Evolutionary conservation across 2,797 vertebrate genomes (phyloP), one percentile per base, ranked within the genome.

Genomic region (Yasuhikotakia modesta): DNA sequence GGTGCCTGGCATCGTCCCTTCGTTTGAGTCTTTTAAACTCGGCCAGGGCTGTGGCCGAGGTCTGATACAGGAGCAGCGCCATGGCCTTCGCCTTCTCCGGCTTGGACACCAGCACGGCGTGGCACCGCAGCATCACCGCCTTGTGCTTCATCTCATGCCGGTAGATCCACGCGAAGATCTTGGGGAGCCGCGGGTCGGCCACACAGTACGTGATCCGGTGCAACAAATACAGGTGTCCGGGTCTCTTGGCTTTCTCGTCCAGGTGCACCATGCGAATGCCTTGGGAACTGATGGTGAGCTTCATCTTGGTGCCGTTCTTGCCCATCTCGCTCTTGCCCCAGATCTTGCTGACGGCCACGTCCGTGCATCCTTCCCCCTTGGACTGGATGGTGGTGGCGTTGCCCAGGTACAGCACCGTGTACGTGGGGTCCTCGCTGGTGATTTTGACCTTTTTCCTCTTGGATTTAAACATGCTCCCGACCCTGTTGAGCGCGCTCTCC

Each of bases 101-200:
- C 87, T 95, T 96, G 87, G 96, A 97, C 81, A 97, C 95, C 48
- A 98, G 92, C 87, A 98, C 97, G 0, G 97, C 96, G 84, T 99
- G 97, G 88, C 97, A 99, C 83, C 97, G 93, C 87, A 99, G 91
- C 96, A 96, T 97, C 81, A 99, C 97, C 14, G 97, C 97, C 87
- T 99, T 99, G 91, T 99, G 97, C 86, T 96, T 97, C 92, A 98
- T 95, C 87, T 99, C 97, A 86, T 99, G 97, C 76, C 97, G 89
- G 90, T 99, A 99, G 82, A 99, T 93, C 97, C 97, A 99, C 58
- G 95, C 96, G 82, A 99, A 98, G 71, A 99, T 91, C 78, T 94
- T 94, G 63, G 97, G 97, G 13, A 98, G 89, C 21, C 96, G 89
- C 2, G 96, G 93, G 81, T 98, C 97, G 0, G 97, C 97, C 55